phyloP scores from a whole-genome alignment of 2,113 vertebrate genomes.

The Urocitellus parryii region DNA sequence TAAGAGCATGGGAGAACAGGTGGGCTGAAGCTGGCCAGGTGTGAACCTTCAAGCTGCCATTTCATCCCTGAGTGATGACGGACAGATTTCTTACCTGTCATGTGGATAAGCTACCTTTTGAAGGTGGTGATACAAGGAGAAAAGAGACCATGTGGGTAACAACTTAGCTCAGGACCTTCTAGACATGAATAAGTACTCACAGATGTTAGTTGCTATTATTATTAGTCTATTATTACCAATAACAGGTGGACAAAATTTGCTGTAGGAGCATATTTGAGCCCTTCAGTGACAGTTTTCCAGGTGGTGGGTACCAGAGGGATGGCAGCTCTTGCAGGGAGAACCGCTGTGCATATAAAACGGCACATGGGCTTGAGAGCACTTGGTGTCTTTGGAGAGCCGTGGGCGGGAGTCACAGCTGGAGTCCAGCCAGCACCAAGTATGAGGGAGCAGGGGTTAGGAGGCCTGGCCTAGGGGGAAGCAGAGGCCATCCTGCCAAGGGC shows the following conservation, averaged over 20 bases:
- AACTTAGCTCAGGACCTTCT: background rate
- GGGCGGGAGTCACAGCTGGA: background rate
- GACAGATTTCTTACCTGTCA: background rate
- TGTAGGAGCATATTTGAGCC: constrained; percentile 29
- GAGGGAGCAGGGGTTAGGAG: background rate
- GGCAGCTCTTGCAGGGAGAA: background rate
- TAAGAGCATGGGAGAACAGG: background rate
- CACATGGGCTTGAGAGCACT: background rate
- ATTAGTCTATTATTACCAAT: constrained; percentile 56
- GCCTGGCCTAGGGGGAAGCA: background rate
- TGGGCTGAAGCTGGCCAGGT: background rate
- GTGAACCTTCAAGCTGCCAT: background rate
- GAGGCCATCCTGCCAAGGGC: background rate
- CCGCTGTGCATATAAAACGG: background rate
- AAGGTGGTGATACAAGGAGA: background rate
- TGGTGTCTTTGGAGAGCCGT: background rate
- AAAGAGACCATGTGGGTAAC: background rate
- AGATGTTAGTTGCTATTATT: constrained; percentile 57
- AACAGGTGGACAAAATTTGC: constrained; percentile 45
- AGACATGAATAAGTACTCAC: background rate
- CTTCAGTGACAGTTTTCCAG: constrained; percentile 10
- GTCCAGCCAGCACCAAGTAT: background rate
- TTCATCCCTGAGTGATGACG: background rate
- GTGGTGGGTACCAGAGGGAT: background rate
- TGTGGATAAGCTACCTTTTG: background rate